Evolutionary conservation across 53 echinoderm and acorn worm genomes (phyloP).

Genomic region (Crossaster papposus): DNA sequence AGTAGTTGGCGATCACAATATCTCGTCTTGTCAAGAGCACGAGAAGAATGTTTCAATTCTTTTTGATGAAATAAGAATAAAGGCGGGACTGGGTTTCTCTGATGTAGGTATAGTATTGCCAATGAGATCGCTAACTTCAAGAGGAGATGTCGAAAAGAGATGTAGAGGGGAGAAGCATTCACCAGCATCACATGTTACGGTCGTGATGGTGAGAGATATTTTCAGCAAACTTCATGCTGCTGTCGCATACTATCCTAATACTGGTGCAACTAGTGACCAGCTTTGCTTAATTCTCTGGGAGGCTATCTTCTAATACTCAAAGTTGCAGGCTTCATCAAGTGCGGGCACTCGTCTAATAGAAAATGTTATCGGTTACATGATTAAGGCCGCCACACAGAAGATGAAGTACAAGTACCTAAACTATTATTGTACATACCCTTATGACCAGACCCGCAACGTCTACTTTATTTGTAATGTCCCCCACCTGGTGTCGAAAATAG

Average conservation of each 20-base stretch:
- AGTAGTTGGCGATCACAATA: slow-evolving; percentile 51
- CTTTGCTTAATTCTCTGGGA: slow-evolving; percentile 52
- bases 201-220: slow-evolving; percentile 56
- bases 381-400: too few relatives aligned
- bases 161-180: background rate
- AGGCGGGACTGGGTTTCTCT: slow-evolving; percentile 42
- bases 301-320: slow-evolving; percentile 37
- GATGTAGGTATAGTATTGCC: slow-evolving; percentile 29
- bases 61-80: slow-evolving; percentile 56
- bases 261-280: slow-evolving; percentile 46
- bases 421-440: too few relatives aligned
- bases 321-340: slow-evolving; percentile 47
- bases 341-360: too few relatives aligned
- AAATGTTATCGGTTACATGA: too few relatives aligned
- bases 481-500: slow-evolving; percentile 45
- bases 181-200: slow-evolving; percentile 57
- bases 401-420: too few relatives aligned
- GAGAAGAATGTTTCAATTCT: slow-evolving; percentile 50
- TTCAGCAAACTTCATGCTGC: slow-evolving; percentile 45
- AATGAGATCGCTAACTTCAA: slow-evolving; percentile 1
- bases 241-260: slow-evolving; percentile 50
- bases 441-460: too few relatives aligned
- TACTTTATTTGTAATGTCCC: too few relatives aligned
- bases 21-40: background rate
- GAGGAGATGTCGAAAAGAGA: slow-evolving; percentile 27